Percentiles rank a stretch among this genome's conserved stretches.
phyloP scores from a whole-genome alignment of 1,140 invertebrate species.

The Chelonus insularis region DNA sequence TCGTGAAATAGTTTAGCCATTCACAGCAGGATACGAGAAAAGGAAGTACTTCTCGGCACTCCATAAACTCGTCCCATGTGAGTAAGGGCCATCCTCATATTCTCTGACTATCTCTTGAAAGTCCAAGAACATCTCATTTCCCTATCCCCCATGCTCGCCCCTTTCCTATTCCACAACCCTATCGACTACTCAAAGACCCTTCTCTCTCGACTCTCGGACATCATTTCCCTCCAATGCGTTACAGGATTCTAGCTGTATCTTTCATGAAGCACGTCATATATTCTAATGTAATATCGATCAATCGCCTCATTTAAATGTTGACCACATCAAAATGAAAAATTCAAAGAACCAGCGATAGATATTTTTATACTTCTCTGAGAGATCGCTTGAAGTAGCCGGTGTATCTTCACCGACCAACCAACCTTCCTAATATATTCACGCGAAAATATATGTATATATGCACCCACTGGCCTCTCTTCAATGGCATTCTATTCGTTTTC shows the following conservation, averaged over 20 bases:
- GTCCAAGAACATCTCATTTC: constrained; percentile 36
- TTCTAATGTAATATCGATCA: constrained; percentile 42
- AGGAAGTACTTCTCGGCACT: neutral
- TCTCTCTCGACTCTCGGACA: no score
- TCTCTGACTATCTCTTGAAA: constrained; percentile 10
- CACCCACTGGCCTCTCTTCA: constrained; percentile 27
- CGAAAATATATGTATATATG: constrained; percentile 49
- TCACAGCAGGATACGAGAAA: constrained; percentile 4
- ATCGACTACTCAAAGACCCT: no score
- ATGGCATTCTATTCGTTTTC: neutral
- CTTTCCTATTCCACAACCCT: no score
- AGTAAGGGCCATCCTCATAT: constrained; percentile 30
- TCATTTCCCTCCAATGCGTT: no score
- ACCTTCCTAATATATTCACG: constrained; percentile 49
- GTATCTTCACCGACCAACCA: constrained; percentile 25
- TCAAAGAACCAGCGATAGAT: constrained; percentile 50
- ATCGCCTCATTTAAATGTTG: constrained; percentile 53
- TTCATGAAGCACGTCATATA: constrained; percentile 27
- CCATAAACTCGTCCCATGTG: neutral
- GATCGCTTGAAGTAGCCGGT: neutral
- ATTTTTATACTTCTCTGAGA: constrained; percentile 44
- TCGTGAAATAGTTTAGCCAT: neutral
- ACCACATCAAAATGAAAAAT: constrained; percentile 49
- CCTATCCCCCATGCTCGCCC: constrained; percentile 27
- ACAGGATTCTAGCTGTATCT: neutral